Percentiles rank a stretch among this genome's conserved stretches.
Evolutionary conservation across 2,888 invertebrate species (phyloP).

Genomic region (Eurytoma californica): DNA sequence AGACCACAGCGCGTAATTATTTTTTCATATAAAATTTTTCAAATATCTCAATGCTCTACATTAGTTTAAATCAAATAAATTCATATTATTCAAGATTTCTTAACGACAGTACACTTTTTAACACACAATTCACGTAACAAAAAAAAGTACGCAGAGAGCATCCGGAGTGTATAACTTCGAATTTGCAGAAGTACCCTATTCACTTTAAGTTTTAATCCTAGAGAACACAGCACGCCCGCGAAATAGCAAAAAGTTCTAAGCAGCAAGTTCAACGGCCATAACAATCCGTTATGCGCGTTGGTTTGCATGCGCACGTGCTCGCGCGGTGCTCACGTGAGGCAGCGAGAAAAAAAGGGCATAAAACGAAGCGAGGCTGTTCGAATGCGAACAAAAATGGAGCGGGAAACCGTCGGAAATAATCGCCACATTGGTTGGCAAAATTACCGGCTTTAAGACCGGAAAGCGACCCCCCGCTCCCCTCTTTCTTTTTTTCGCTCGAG

Average conservation of each 20-base stretch:
- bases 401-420: conserved; percentile 34
- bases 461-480: conserved; percentile 27
- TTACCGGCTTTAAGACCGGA: conserved; percentile 42
- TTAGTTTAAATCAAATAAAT: no score
- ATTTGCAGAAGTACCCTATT: no score
- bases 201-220: no score
- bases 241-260: background rate
- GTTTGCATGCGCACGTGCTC: background rate
- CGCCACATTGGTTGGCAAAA: conserved; percentile 38
- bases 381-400: conserved; percentile 5
- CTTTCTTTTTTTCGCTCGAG: background rate
- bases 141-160: no score
- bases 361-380: conserved; percentile 3
- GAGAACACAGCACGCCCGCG: background rate
- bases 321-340: background rate
- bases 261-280: conserved; percentile 5
- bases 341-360: background rate
- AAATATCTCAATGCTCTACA: no score
- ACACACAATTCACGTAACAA: no score
- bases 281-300: conserved; percentile 1
- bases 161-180: no score
- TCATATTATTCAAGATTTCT: no score
- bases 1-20: no score
- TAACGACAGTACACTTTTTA: no score
- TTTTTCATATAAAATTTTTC: no score